A percentile compares a stretch with the other conserved stretches of the same genome.
These are phyloP conservation scores for Entomobrya proxima DNA, from an alignment of 2,888 invertebrate species.

Conservation along the genomic window DNA sequence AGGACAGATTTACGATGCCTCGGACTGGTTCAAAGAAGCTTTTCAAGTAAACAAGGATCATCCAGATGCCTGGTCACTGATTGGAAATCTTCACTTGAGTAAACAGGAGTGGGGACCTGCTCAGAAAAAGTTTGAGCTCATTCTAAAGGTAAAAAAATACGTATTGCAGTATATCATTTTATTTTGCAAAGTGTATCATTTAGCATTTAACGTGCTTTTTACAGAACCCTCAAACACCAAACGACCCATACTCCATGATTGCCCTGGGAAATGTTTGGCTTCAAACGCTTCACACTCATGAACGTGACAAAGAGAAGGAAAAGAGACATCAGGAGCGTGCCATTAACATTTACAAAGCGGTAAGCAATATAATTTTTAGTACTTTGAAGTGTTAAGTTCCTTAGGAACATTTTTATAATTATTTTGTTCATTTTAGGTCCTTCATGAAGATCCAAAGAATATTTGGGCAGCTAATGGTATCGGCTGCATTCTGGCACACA, in stretches of 20 bases:
- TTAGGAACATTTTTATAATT: not conserved
- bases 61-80: constrained; percentile 22
- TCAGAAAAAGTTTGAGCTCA: constrained; percentile 29
- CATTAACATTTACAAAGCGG: not conserved
- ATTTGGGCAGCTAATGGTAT: constrained; percentile 41
- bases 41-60: constrained; percentile 8
- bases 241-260: constrained; percentile 18
- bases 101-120: constrained; percentile 8
- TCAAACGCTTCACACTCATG: not conserved
- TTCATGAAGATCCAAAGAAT: constrained; percentile 2
- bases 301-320: not conserved
- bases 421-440: not conserved
- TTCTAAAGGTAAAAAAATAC: not conserved
- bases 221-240: not conserved
- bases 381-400: not conserved
- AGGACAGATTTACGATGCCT: constrained; percentile 17
- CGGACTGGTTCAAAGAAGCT: constrained; percentile 30
- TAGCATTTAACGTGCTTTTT: not conserved
- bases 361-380: not conserved
- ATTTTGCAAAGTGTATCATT: not conserved
- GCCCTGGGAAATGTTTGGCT: constrained; percentile 34
- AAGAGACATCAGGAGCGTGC: not conserved
- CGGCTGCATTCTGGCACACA: constrained; percentile 33
- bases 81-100: constrained; percentile 24
- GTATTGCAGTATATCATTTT: not conserved